Evolutionary conservation across 2,888 invertebrate genomes (phyloP), one percentile per base, ranked within the genome.

Genomic region (Rhimphoctona megacephalus): DNA sequence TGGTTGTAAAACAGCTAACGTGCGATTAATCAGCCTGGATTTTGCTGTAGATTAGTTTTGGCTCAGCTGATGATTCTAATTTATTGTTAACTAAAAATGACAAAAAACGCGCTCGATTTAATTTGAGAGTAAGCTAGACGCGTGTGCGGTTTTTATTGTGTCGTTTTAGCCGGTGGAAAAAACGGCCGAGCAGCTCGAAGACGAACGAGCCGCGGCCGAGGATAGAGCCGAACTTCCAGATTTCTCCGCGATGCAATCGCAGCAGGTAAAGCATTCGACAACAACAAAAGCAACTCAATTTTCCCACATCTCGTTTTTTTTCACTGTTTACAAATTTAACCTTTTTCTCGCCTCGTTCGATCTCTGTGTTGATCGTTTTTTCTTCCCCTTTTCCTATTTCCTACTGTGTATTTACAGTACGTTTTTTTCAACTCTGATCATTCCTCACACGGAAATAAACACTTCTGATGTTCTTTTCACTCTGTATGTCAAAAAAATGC

Each of bases 211-310:
- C 67, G 94, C 92, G 39, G 93, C 94, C 4, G 93, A 94, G 84
- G 95, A 95, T 89, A 93, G 94, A 89, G 94, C 94, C 74, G 94
- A 94, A 87, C 91, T 95, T 79, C 94, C 95, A 79, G 95, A 95
- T 89, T 94, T 94, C 90, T 91, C 95, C 81, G 94, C 95, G 64
- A 95, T 95, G 93, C 92, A 95, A 81, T 93, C 95, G 8, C 94
- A 94, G 81, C 94, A 94, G 94, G 94, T 94, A 94, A 92, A 69
- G 70, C 66, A 49, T 49, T 73, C 30, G 52, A 73, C 11, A 85
- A 80, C 72, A 22, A 43, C 78, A 73, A 76, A 19, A 14, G n/a
- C 57, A 14, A 30, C 30, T n/a, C 22, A 36, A 22, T 76, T 49
- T 49, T 22, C 22, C 46, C 43, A 52, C n/a, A 33, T 66, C 49